Base-by-base conservation (phyloP, 2,797 vertebrate species). In the Tenualosa ilisha region DNA sequence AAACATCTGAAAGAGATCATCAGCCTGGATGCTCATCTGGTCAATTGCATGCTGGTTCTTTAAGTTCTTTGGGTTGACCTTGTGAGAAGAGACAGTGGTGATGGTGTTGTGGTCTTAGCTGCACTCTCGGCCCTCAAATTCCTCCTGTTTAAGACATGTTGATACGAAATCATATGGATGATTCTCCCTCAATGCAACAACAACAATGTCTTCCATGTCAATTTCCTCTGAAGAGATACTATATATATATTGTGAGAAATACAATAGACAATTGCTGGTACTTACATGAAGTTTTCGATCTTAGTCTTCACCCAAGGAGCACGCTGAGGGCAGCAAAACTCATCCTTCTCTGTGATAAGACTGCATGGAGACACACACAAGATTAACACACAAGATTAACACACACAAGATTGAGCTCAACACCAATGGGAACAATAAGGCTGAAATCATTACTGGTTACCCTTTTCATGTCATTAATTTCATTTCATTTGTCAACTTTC, bases 241-340 rank as follows among this genome's bases (percentile, higher is more conserved):
- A 40, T 6, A 50, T 54, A 50, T 54, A 24, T 24, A 31, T 26
- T 15, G 50, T 9, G 20, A 81, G 63, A 53, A 65, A 5, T 1
- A 2, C 9, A 50, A 9, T 15, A 2, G 56, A 83, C 50, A 8
- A 5, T 43, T 0, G 20, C 49, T 20, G 20, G 12, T 85, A 85
- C 88, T 87, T 86, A 90, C 91, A 26, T 0, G 46, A 90, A 54
- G 53, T 88, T 63, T 0, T 0, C 0, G 37, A 86, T 53, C 85
- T 89, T 89, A 11, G 6, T 11, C 53, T 0, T 0, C 43, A 90
- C 89, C 90, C 90, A 92, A 24, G 1, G 8, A 13, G 68, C 84
- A 15, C 0, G 49, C 22, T 15, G 37, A 50, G 90, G 82, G 82
- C 3, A n/a, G 65, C 91, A 92, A 43, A 90, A 82, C 0, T 61